Base-by-base conservation (phyloP, 1,140 invertebrate species). In the Cotesia vestalis region DNA sequence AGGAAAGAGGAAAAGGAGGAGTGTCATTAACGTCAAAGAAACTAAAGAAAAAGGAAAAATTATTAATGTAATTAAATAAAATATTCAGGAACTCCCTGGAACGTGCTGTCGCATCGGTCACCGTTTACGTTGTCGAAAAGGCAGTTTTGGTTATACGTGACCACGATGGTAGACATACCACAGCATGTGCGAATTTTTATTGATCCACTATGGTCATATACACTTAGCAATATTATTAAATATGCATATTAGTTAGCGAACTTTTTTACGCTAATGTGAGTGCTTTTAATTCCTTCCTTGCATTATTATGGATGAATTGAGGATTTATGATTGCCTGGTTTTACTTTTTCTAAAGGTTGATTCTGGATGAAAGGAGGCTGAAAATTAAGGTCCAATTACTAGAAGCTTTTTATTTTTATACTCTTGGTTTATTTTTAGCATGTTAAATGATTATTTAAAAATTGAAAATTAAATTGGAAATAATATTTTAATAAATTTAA, bases 21-120 rank as follows among this genome's bases (percentile, higher is more conserved):
- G 27, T 27, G 27, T 27, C 27, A 27, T 27, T 27, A 27, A 27
- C 27, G 27, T 27, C 53, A 55, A 63, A 36, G 40, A 63, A 36
- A n/a, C 35, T 5, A 4, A 4, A 53, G 27, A 53, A 53, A 52
- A 4, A 55, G 17, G 38, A 11, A 11, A 5, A 14, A 35, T 6
- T 3, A 67, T 35, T 55, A 53, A 34, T 27, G n/a, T 11, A 52
- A 5, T n/a, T 0, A 4, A 38, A 62, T 36, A 40, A 62, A 62
- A 62, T n/a, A 5, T 5, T 61, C 5, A n/a, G 14, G 4, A 34
- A 4, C 64, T 14, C 63, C 6, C 27, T 11, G 4, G 11, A 55
- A 67, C 66, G 66, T 67, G 66, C 66, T 67, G 40, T 46, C 66
- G 66, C 46, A 67, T 67, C 27, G 66, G 66, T 67, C 66, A 55